A percentile compares a stretch with the other conserved stretches of the same genome.
These are phyloP conservation scores for Eublepharis macularius DNA, from an alignment of 2,113 vertebrate species.

Conservation along the genomic window DNA sequence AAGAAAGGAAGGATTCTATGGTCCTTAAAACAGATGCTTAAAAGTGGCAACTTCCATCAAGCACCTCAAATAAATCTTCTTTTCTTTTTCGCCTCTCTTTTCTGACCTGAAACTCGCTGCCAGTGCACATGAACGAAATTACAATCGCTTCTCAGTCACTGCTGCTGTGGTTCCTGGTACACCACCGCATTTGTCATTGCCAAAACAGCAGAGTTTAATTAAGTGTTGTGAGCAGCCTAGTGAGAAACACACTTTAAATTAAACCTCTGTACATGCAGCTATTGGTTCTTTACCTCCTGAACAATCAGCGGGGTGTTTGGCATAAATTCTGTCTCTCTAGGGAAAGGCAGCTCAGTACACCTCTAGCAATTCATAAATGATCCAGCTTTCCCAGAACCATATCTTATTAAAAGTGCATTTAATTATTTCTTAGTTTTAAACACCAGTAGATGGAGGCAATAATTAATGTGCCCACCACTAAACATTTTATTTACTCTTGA, in stretches of 20 bases:
- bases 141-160: slow-evolving; percentile 90
- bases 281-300: slow-evolving; percentile 97
- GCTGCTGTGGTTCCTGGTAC: slow-evolving; percentile 86
- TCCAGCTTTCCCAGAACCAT: slow-evolving; percentile 80
- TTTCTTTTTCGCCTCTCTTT: slow-evolving; percentile 82
- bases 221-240: slow-evolving; percentile 99
- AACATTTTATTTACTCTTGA: slow-evolving; percentile 92
- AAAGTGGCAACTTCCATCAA: slow-evolving; percentile 69
- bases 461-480: slow-evolving; percentile 91
- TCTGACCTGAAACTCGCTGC: slow-evolving; percentile 88
- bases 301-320: slow-evolving; percentile 92
- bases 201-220: slow-evolving; percentile 99
- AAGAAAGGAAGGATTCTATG: not conserved
- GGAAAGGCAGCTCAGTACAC: slow-evolving; percentile 82
- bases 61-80: slow-evolving; percentile 81
- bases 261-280: slow-evolving; percentile 93
- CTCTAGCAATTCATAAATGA: slow-evolving; percentile 90
- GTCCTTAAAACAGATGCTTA: slow-evolving; percentile 23
- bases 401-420: slow-evolving; percentile 85
- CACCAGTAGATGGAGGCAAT: slow-evolving; percentile 84
- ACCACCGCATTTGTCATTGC: slow-evolving; percentile 99
- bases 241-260: slow-evolving; percentile 99
- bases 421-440: slow-evolving; percentile 87
- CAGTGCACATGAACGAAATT: slow-evolving; percentile 91
- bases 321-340: slow-evolving; percentile 92